Conservation (phyloP, 1,140 invertebrate genomes). For the Eubasilissa regina region DNA sequence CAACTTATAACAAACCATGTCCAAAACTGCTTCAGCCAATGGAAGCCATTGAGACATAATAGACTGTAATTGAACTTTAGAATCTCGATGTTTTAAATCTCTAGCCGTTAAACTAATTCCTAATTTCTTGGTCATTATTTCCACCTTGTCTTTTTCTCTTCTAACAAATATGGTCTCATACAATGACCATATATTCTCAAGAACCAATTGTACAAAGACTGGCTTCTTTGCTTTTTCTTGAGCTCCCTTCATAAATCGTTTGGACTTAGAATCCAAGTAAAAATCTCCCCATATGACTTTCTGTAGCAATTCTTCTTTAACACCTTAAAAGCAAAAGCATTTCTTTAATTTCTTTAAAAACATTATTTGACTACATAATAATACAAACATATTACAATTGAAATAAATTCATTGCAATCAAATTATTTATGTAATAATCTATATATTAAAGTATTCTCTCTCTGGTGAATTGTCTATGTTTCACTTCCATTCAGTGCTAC, state of each 20-base stretch:
- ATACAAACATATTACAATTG: too few relatives aligned
- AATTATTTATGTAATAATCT: too few relatives aligned
- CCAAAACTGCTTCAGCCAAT: slow-evolving; percentile 83
- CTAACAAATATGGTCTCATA: slow-evolving; percentile 87
- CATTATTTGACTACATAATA: too few relatives aligned
- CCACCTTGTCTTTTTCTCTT: slow-evolving; percentile 87
- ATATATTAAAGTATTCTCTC: too few relatives aligned
- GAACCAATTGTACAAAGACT: slow-evolving; percentile 94
- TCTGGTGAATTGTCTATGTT: too few relatives aligned
- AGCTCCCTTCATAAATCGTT: slow-evolving; percentile 91
- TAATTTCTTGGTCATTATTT: slow-evolving; percentile 87
- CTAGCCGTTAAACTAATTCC: slow-evolving; percentile 84
- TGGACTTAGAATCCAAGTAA: slow-evolving; percentile 91
- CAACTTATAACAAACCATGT: slow-evolving; percentile 86
- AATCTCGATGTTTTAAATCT: slow-evolving; percentile 86
- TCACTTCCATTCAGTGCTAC: too few relatives aligned
- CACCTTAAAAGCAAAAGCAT: slow-evolving; percentile 63
- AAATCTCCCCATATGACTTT: slow-evolving; percentile 96
- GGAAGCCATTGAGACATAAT: slow-evolving; percentile 93
- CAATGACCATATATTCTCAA: slow-evolving; percentile 95
- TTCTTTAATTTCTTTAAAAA: background rate
- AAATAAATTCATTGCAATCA: too few relatives aligned
- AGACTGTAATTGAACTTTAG: slow-evolving; percentile 83
- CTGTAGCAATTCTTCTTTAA: slow-evolving; percentile 76
- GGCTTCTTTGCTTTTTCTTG: slow-evolving; percentile 96